Evolutionary conservation across 2,797 vertebrate genomes (phyloP).

Genomic region (Tokudaia muenninki): DNA sequence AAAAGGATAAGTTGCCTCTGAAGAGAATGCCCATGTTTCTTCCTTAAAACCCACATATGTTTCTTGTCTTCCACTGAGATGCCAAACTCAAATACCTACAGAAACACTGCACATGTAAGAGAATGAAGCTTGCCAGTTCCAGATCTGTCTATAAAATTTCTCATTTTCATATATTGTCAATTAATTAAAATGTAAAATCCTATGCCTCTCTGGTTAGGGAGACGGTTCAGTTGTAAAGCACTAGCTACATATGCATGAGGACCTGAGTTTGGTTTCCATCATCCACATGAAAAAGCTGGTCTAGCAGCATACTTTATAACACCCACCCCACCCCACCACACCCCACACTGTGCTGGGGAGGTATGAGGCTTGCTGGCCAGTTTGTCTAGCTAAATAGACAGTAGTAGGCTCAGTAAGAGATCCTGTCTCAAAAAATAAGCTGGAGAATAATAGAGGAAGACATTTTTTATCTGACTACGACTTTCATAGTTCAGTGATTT

Average conservation of each 20-base stretch:
- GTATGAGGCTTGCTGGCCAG: too few relatives aligned
- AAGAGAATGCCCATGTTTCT: background rate
- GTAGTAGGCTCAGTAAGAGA: background rate
- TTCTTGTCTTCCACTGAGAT: background rate
- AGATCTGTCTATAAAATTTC: background rate
- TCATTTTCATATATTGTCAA: background rate
- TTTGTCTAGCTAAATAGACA: too few relatives aligned
- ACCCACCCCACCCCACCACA: background rate
- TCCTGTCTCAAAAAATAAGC: background rate
- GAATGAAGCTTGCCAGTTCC: background rate
- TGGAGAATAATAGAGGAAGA: background rate
- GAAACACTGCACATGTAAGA: background rate
- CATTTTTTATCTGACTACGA: background rate
- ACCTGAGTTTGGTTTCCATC: background rate
- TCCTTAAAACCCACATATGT: background rate
- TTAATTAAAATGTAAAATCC: background rate
- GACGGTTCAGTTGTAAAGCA: background rate
- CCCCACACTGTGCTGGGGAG: background rate
- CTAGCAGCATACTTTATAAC: background rate
- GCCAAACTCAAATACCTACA: background rate
- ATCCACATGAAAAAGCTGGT: background rate
- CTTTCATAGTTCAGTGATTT: background rate
- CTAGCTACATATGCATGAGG: background rate
- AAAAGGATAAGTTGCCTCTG: background rate
- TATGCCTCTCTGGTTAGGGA: background rate